Conservation (phyloP, 2,797 vertebrate genomes). For the Morus bassanus region DNA sequence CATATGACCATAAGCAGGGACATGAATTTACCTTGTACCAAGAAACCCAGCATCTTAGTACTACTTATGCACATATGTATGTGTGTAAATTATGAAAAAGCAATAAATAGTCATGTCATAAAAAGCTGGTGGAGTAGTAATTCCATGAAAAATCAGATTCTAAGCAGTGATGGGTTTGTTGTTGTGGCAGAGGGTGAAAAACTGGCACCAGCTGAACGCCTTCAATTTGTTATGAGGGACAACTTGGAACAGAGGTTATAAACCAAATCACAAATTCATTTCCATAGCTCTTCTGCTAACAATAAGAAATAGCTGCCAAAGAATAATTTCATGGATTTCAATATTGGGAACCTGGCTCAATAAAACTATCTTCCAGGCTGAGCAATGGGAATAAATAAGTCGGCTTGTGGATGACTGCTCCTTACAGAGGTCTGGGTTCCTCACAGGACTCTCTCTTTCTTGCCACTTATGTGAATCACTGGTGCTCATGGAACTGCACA, state of each 20-base stretch:
- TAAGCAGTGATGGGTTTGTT: neutral
- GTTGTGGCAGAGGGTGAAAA: neutral
- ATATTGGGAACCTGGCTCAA: neutral
- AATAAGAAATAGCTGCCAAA: conserved; percentile 10
- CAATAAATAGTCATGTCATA: neutral
- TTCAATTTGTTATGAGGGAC: conserved; percentile 32
- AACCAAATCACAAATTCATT: neutral
- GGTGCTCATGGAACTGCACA: neutral
- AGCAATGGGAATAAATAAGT: neutral
- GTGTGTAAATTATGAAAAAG: neutral
- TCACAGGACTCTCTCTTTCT: neutral
- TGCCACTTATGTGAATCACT: neutral
- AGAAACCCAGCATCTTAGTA: neutral
- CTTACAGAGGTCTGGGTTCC: neutral
- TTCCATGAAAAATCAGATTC: neutral
- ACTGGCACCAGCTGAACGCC: neutral
- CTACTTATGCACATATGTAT: neutral
- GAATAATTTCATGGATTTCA: neutral
- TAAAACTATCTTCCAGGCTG: neutral
- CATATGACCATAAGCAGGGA: neutral
- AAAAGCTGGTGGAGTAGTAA: neutral
- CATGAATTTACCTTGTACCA: neutral
- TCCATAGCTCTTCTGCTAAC: neutral
- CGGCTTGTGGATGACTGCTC: neutral
- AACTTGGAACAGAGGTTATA: neutral